A percentile compares a stretch with the other conserved stretches of the same genome.
Conservation (phyloP, 2,888 invertebrate genomes). For the Tholera decimalis region DNA sequence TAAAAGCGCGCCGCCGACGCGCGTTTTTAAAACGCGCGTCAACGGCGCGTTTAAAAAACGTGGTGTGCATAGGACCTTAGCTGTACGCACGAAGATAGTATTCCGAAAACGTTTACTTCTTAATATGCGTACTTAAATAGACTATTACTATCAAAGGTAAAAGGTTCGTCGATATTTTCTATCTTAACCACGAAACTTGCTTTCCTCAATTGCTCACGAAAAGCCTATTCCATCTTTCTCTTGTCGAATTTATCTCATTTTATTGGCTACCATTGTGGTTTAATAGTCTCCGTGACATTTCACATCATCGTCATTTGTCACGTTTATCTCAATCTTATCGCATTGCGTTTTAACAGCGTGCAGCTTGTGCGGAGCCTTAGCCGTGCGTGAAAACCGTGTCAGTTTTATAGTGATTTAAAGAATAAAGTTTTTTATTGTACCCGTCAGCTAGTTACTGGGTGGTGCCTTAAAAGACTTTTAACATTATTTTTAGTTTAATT, state of each 20-base stretch:
- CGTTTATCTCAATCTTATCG: conserved; percentile 69
- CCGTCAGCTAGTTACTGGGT: too few species aligned
- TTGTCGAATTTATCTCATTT: conserved; percentile 60
- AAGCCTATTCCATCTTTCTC: conserved; percentile 43
- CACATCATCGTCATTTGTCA: conserved; percentile 69
- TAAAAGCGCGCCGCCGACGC: too few species aligned
- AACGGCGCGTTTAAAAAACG: too few species aligned
- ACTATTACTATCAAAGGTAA: conserved; percentile 2
- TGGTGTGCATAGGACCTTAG: too few species aligned
- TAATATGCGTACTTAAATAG: not conserved
- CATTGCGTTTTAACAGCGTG: conserved; percentile 65
- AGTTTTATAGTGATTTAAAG: conserved; percentile 45
- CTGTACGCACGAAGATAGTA: too few species aligned
- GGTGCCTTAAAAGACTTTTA: not conserved
- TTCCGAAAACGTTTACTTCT: not conserved
- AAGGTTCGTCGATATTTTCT: not conserved
- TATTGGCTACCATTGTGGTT: conserved; percentile 63
- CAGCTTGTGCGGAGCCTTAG: conserved; percentile 55
- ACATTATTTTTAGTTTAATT: too few species aligned
- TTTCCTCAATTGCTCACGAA: conserved; percentile 48
- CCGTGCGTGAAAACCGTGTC: conserved; percentile 58
- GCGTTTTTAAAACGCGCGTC: too few species aligned
- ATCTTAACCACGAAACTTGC: not conserved
- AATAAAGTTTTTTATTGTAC: conserved; percentile 29
- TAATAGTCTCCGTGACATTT: conserved; percentile 68